Evolutionary conservation across 2,888 invertebrate species (phyloP).

Genomic region (Melieria omissa): DNA sequence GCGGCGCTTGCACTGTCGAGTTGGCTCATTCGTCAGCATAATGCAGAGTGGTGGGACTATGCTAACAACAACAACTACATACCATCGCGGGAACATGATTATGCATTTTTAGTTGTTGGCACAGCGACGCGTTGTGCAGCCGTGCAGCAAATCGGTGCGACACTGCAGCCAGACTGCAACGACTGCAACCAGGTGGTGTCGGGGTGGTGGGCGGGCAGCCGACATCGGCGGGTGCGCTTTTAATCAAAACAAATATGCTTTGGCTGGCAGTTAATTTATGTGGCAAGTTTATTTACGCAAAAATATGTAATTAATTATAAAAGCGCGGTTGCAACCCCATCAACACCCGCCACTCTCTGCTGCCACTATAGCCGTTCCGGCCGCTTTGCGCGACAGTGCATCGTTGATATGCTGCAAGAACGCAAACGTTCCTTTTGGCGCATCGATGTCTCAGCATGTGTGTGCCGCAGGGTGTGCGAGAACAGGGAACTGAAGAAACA

Average conservation of each 20-base stretch:
- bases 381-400: no score
- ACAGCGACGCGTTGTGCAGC: not conserved
- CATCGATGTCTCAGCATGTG: no score
- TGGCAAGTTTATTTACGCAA: constrained; percentile 32
- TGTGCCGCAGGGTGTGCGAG: no score
- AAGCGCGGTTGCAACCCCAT: not conserved
- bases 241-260: constrained; percentile 25
- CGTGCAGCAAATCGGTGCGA: not conserved
- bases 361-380: no score
- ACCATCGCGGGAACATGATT: constrained; percentile 8
- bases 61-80: not conserved
- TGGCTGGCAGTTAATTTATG: constrained; percentile 35
- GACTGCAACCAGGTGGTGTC: not conserved
- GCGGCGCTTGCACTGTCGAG: not conserved
- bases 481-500: no score
- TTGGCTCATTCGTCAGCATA: constrained; percentile 16
- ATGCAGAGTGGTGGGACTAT: not conserved
- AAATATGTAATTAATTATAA: constrained; percentile 36
- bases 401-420: no score
- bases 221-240: not conserved
- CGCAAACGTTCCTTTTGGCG: no score
- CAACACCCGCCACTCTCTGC: no score
- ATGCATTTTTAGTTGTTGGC: constrained; percentile 19
- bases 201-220: not conserved
- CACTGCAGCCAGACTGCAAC: not conserved